Base-by-base conservation (phyloP, 2,888 invertebrate genomes). In the Tanypteryx hageni region DNA sequence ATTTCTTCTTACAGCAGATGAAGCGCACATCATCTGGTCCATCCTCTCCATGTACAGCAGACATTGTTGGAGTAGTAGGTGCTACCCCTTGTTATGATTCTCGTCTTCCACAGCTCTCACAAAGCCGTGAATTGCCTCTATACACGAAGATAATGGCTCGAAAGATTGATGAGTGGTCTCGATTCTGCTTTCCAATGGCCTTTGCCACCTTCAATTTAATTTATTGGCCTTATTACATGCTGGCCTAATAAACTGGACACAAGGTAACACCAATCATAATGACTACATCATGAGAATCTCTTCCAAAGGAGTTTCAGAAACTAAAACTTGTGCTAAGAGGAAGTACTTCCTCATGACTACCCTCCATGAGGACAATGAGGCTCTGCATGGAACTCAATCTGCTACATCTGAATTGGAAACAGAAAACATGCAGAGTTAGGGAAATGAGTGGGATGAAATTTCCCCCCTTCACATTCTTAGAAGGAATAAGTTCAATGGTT, bases 191-290 rank as follows among this genome's bases (percentile, higher is more conserved):
- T 93, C 95, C 95, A 7, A 93, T 95, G 58, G 94, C 95, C 18
- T 95, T 95, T 93, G 94, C 94, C 83, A 93, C 95, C 82, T 95
- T 95, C 94, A 95, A 95, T 93, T 93, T 95, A 82, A 94, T 95
- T 93, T 95, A 95, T 94, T 95, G 95, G 95, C 94, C 95, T 11
- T 95, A 95, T 93, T 95, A 95, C 92, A 93, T 94, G 59, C 16
- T 89, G 89, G 89, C 89, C 18, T 89, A 89, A 44, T 10, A 27
- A 14, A 76, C 2, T 27, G 16, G 22, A 22, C 11, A 27, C 4
- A 27, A 76, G 27, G 44, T 44, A 44, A 44, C 44, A 44, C 44
- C 44, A 27, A 76, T 7, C 22, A 27, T 76, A 27, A n/a, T 14
- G n/a, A 64, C 14, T 22, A 8, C 68, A 68, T 68, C 68, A 11